A percentile compares a stretch with the other conserved stretches of the same genome.
Evolutionary conservation across 2,113 vertebrate species (phyloP).

Genomic region (Xiphophorus maculatus): DNA sequence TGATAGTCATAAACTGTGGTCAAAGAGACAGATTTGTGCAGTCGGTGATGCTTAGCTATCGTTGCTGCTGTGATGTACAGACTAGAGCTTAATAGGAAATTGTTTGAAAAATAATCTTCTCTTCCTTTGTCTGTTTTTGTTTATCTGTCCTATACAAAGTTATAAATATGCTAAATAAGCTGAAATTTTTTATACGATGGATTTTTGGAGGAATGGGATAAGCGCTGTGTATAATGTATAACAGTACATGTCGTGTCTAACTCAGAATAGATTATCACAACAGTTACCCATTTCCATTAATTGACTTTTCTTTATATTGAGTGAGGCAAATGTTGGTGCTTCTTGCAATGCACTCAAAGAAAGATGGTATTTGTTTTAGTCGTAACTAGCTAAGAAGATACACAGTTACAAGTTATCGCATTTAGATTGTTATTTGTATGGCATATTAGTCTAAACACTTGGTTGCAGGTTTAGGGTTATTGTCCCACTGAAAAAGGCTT

Average conservation of each 20-base stretch:
- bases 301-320: not conserved
- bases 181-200: conserved; percentile 5
- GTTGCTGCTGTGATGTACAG: conserved; percentile 72
- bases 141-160: conserved; percentile 16
- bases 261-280: not conserved
- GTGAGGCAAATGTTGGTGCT: too few species aligned
- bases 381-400: not conserved
- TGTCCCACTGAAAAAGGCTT: not conserved
- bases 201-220: not conserved
- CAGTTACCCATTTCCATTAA: not conserved
- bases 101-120: conserved; percentile 59
- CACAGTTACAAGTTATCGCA: not conserved
- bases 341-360: not conserved
- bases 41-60: conserved; percentile 66
- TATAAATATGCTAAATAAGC: conserved; percentile 52
- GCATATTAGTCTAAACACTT: not conserved
- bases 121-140: conserved; percentile 54
- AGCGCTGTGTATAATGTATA: conserved; percentile 17
- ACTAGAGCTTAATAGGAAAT: conserved; percentile 67
- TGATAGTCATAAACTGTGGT: conserved; percentile 42
- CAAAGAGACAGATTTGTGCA: conserved; percentile 17
- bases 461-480: not conserved
- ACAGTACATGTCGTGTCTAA: not conserved
- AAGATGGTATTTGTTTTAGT: not conserved
- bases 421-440: not conserved